Base-by-base conservation (phyloP, 2,797 vertebrate genomes). In the Odontamblyopus lacepedii region DNA sequence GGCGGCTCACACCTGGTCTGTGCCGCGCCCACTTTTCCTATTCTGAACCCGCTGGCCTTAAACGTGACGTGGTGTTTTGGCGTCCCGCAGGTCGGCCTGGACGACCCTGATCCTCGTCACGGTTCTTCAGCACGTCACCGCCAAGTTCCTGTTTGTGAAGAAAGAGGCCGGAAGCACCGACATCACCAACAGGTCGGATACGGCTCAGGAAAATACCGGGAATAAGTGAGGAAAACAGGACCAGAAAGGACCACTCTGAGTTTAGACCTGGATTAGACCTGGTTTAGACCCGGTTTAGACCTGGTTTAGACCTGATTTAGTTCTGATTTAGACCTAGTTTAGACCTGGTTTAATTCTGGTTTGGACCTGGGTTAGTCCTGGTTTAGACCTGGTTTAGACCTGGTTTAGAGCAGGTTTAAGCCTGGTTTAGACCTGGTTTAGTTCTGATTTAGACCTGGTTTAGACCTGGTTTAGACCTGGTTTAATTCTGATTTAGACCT, bases 61-160 rank as follows among this genome's bases (percentile, higher is more conserved):
- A 30, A 30, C 23, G 23, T 23, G 23, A 23, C 23, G 23, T 23
- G 23, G 23, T 23, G 23, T 23, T 23, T 38, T 38, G 35, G 9
- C 35, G 1, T 9, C 2, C 2, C 1, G 7, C 86, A 99, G 98
- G 97, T 96, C 96, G 4, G 96, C 92, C 85, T 99, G 97, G 97
- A 70, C 98, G 84, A 94, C 92, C 0, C 69, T 99, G 78, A 75
- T 92, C 11, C 53, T 96, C 78, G 94, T 90, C 0, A 85, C 95
- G 12, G 62, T 83, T 0, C 57, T 94, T 30, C 96, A 99, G 82
- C 95, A 96, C 1, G 60, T 95, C n/a, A 83, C 92, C 0, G 91
- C 95, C 5, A 93, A 84, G 44, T 96, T 93, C 78, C 83, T 88
- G 2, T 99, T 98, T 60, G 92, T 98, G 57, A 92, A 94, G 74